Evolutionary conservation across 2,797 vertebrate genomes (phyloP).

Genomic region (Tauraco hartlaubi): DNA sequence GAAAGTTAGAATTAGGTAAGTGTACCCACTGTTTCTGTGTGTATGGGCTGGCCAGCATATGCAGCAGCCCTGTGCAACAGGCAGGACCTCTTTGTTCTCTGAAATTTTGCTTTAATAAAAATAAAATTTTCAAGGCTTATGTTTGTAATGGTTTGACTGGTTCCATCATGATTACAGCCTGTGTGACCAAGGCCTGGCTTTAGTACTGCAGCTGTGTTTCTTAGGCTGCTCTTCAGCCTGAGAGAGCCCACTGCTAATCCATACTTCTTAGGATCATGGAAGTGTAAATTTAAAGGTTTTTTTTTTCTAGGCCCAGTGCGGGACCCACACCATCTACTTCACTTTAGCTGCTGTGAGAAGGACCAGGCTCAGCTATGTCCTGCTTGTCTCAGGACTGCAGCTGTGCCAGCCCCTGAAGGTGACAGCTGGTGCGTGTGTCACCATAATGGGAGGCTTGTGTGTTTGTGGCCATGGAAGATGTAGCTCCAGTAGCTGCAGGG

Average conservation of each 20-base stretch:
- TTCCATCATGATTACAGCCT: fast-evolving
- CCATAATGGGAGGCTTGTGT: no score
- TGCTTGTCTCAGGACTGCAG: no score
- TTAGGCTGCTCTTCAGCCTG: not conserved
- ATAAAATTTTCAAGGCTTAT: not conserved
- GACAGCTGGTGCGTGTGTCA: no score
- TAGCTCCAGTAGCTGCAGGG: not conserved
- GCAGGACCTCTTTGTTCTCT: not conserved
- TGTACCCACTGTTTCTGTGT: fast-evolving
- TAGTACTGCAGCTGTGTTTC: not conserved
- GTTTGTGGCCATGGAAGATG: fast-evolving
- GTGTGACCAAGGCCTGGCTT: not conserved
- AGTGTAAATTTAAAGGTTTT: not conserved
- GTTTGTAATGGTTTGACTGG: not conserved
- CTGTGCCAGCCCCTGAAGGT: no score
- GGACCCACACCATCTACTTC: not conserved
- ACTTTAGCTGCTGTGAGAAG: not conserved
- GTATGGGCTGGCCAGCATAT: not conserved
- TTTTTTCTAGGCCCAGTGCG: not conserved
- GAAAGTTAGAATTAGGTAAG: not conserved
- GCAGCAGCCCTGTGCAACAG: not conserved
- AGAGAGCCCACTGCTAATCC: fast-evolving
- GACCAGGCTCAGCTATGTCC: not conserved
- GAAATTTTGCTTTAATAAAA: not conserved
- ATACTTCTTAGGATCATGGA: not conserved